Evolutionary conservation across 2,888 invertebrate genomes (phyloP), one percentile per base, ranked within the genome.

Genomic region (Lymantria dispar): DNA sequence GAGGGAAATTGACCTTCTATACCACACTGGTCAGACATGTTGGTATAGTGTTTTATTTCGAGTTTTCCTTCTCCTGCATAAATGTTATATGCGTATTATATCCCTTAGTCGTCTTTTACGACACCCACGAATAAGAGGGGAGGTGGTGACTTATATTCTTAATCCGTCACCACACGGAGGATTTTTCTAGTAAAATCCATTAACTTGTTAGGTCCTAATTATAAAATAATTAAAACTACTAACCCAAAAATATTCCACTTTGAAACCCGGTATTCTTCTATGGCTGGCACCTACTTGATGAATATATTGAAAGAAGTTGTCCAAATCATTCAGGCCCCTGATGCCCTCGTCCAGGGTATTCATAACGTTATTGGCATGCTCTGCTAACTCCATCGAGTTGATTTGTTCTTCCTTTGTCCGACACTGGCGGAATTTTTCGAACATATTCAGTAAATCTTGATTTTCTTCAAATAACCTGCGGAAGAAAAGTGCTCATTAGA

Each of bases 351-450:
- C 97, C 56, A 98, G 84, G 0, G 97, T 96, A 70, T 94, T 94
- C 97, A 98, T 98, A 30, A 98, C 97, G 70, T 95, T 95, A 74
- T 94, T 95, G 46, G 97, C 97, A 77, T 98, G 98, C 65, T 97
- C 96, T 7, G 95, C 96, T 56, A 98, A 88, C 82, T 96, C 96
- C 92, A 95, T 94, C 52, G 96, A 96, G 74, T 94, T 94, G 57
- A 95, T 94, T 78, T 97, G 96, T 68, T 96, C 95, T 74, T 97
- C 96, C 76, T 94, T 94, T 56, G 96, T 96, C 77, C 94, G 93
- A 72, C 96, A 91, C 63, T 95, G 94, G 54, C 94, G 94, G 79
- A 97, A 97, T 85, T 96, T 96, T 66, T 94, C 94, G 85, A 97
- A 97, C 87, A 97, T 93, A 54, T 92, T 92, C 64, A 97, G 87